Evolutionary conservation across 2,113 vertebrate species (phyloP).

Genomic region (Polypterus senegalus): DNA sequence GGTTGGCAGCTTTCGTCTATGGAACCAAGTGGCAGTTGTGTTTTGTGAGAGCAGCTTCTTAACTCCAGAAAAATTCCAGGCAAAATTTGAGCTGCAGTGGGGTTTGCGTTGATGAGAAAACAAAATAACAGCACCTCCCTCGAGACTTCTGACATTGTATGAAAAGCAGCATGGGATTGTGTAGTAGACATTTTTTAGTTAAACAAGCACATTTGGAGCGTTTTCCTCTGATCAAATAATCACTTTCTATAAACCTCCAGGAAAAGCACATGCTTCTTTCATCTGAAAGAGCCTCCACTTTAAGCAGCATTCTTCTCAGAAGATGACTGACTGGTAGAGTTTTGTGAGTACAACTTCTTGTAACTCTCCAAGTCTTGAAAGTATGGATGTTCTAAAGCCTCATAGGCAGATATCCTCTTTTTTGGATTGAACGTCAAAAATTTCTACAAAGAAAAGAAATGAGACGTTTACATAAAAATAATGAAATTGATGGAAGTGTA

Average conservation of each 20-base stretch:
- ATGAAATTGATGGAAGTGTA: too few relatives aligned
- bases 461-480: neutral
- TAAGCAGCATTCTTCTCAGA: constrained; percentile 74
- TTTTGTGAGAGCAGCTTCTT: too few relatives aligned
- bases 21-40: too few relatives aligned
- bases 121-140: too few relatives aligned
- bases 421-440: constrained; percentile 86
- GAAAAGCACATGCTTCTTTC: neutral
- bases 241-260: neutral
- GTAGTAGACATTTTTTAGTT: constrained; percentile 30
- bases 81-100: too few relatives aligned
- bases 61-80: too few relatives aligned
- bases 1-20: too few relatives aligned
- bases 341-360: constrained; percentile 69
- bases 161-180: constrained; percentile 4
- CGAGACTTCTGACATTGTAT: too few relatives aligned
- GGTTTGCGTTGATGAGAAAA: too few relatives aligned
- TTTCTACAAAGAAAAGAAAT: constrained; percentile 56
- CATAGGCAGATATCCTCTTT: constrained; percentile 86
- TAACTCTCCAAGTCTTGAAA: constrained; percentile 82
- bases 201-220: too few relatives aligned
- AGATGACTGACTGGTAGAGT: constrained; percentile 68
- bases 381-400: constrained; percentile 84
- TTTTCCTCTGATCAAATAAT: too few relatives aligned
- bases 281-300: constrained; percentile 15